A percentile compares a stretch with the other conserved stretches of the same genome.
Evolutionary conservation across 2,797 vertebrate species (phyloP).

Genomic region (Neostethus bicornis): DNA sequence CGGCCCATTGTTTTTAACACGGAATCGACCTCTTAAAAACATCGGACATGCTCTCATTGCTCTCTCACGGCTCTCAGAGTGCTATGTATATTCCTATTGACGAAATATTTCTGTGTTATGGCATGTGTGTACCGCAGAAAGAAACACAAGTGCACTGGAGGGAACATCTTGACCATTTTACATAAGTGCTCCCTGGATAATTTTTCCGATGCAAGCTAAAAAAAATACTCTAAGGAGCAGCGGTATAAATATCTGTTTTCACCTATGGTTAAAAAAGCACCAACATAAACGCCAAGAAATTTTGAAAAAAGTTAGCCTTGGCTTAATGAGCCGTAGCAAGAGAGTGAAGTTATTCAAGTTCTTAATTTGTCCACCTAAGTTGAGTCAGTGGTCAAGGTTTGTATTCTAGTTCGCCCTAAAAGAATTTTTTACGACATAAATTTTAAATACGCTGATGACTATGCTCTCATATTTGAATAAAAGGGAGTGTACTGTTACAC

Average conservation of each 20-base stretch:
- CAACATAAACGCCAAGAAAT: neutral
- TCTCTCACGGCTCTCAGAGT: slow-evolving; percentile 61
- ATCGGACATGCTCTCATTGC: slow-evolving; percentile 59
- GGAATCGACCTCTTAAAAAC: slow-evolving; percentile 73
- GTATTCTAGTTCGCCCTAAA: no score
- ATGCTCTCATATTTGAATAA: no score
- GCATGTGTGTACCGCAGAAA: slow-evolving; percentile 70
- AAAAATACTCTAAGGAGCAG: slow-evolving; percentile 26
- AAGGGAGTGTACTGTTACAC: no score
- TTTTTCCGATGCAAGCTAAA: slow-evolving; percentile 33
- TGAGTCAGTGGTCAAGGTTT: no score
- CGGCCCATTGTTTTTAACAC: slow-evolving; percentile 75
- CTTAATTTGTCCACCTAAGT: no score
- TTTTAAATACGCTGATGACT: no score
- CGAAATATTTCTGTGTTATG: slow-evolving; percentile 80
- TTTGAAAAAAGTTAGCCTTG: neutral
- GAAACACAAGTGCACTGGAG: slow-evolving; percentile 66
- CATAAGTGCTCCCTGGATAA: slow-evolving; percentile 61
- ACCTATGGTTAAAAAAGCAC: neutral
- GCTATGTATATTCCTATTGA: slow-evolving; percentile 79
- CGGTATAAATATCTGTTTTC: neutral
- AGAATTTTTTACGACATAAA: no score
- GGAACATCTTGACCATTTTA: slow-evolving; percentile 62
- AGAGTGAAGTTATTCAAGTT: no score
- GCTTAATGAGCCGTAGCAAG: neutral